Conservation (phyloP, 2,113 vertebrate genomes). For the Syngnathus scovelli region DNA sequence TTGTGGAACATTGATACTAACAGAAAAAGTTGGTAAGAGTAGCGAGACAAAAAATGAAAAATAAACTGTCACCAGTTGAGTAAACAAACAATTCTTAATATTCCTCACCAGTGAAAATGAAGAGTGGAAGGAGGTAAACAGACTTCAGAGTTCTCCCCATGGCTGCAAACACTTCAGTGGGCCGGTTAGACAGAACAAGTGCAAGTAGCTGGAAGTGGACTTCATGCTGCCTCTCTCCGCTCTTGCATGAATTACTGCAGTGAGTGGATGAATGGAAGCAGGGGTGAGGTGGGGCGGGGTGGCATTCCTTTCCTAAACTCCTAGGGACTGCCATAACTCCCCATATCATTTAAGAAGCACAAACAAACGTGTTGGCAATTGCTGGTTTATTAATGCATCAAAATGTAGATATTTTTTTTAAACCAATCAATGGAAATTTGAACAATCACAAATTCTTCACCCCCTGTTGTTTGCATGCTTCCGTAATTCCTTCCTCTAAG, state of each 20-base stretch:
- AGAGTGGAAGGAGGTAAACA: slow-evolving; percentile 5
- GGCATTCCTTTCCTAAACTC: slow-evolving; percentile 9
- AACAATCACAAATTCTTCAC: not conserved
- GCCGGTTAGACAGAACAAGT: slow-evolving; percentile 17
- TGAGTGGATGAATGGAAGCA: slow-evolving; percentile 5
- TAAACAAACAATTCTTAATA: not conserved
- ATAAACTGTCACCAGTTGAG: not conserved
- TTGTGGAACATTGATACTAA: not conserved
- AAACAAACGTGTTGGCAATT: not conserved
- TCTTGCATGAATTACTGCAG: slow-evolving; percentile 16
- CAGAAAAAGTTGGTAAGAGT: not conserved
- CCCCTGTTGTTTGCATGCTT: not conserved
- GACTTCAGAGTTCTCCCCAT: slow-evolving; percentile 25
- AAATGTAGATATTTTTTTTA: not conserved
- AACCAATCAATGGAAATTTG: not conserved
- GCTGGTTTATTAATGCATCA: not conserved
- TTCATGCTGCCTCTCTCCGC: slow-evolving; percentile 4
- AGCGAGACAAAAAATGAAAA: not conserved
- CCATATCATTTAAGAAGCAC: not conserved
- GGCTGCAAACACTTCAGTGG: slow-evolving; percentile 1
- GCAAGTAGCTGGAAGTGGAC: slow-evolving; percentile 31
- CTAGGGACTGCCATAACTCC: not conserved
- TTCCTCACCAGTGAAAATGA: slow-evolving; percentile 39
- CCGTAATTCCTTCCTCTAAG: not conserved
- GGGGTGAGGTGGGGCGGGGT: not conserved